These are phyloP conservation scores for Drosophila mayaguana DNA, from an alignment of 2,888 invertebrate genomes.

Conservation along the genomic window DNA sequence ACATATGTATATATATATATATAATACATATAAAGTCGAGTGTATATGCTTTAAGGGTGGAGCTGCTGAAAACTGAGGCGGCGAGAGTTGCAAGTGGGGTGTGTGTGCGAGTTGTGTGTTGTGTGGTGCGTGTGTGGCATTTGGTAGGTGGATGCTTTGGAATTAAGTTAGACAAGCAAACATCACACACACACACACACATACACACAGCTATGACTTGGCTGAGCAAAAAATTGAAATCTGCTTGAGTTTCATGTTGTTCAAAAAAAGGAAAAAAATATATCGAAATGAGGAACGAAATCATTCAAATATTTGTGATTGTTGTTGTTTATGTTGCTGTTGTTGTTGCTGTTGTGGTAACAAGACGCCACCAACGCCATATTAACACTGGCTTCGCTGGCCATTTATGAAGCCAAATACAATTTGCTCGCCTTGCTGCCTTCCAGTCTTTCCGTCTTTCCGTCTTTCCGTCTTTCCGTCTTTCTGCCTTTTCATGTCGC, in stretches of 20 bases:
- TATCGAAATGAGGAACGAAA: slow-evolving; percentile 33
- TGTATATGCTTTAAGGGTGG: slow-evolving; percentile 23
- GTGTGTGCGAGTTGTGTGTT: not conserved
- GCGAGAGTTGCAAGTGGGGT: slow-evolving; percentile 1
- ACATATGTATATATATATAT: slow-evolving; percentile 4
- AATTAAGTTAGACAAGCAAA: slow-evolving; percentile 36
- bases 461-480: slow-evolving; percentile 17
- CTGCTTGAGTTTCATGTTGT: slow-evolving; percentile 26
- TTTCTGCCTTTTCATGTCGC: slow-evolving; percentile 26
- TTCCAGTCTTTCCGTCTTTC: too few species aligned
- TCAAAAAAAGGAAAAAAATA: slow-evolving; percentile 4
- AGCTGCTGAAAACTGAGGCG: slow-evolving; percentile 13
- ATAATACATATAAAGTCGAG: slow-evolving; percentile 18
- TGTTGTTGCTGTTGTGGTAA: slow-evolving; percentile 59
- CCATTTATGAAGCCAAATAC: slow-evolving; percentile 60
- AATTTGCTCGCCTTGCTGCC: slow-evolving; percentile 59
- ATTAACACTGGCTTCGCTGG: slow-evolving; percentile 69
- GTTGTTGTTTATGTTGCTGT: slow-evolving; percentile 25
- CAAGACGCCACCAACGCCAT: slow-evolving; percentile 75
- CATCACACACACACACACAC: slow-evolving; percentile 12
- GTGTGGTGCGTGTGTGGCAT: slow-evolving; percentile 18
- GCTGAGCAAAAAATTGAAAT: slow-evolving; percentile 48
- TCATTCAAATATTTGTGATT: slow-evolving; percentile 65
- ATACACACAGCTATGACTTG: slow-evolving; percentile 5
- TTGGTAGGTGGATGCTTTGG: slow-evolving; percentile 27